Evolutionary conservation across 2,797 vertebrate species (phyloP), one percentile per base, ranked within the genome.

Genomic region (Champsocephalus esox): DNA sequence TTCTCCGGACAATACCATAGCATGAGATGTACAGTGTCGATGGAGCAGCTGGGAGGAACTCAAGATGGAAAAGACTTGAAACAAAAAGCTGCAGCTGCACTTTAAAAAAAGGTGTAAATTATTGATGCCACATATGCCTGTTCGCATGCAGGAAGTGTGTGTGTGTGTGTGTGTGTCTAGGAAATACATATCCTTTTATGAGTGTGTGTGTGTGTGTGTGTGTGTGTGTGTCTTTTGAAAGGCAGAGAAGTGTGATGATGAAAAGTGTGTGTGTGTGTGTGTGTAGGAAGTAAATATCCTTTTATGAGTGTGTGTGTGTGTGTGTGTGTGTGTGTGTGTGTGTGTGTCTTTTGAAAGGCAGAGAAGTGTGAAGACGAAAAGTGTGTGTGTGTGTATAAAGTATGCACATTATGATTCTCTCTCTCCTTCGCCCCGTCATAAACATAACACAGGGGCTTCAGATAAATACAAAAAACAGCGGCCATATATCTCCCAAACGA

Each of bases 401-500:
- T 62, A 64, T 43, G 52, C 16, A 55, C 63, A 70, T 75, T 63
- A 69, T 70, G 52, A 17, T 75, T 24, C 41, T 48, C 71, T 52
- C 60, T 52, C 60, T 82, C 73, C 52, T 45, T 52, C 10, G 7
- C 17, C 28, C 54, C 49, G 44, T 82, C 81, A 86, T 86, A 84
- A 85, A 83, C 79, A 82, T 64, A 80, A 82, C 66, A 79, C 70
- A 34, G 82, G 61, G 79, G 73, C 69, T 82, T 69, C 69, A 17
- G 62, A 21, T 67, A 56, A 69, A 24, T 2, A 84, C 64, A 9
- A 62, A 66, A 9, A 67, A 75, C 28, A 0, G 75, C 62, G 69
- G 79, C 67, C 63, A 70, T 90, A 82, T 77, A 83, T 88, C 82
- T 83, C 66, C 64, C 12, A 56, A 82, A 85, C 57, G 51, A 80